These are phyloP conservation scores for Tapera naevia DNA, from an alignment of 2,797 vertebrate genomes.

Conservation along the genomic window DNA sequence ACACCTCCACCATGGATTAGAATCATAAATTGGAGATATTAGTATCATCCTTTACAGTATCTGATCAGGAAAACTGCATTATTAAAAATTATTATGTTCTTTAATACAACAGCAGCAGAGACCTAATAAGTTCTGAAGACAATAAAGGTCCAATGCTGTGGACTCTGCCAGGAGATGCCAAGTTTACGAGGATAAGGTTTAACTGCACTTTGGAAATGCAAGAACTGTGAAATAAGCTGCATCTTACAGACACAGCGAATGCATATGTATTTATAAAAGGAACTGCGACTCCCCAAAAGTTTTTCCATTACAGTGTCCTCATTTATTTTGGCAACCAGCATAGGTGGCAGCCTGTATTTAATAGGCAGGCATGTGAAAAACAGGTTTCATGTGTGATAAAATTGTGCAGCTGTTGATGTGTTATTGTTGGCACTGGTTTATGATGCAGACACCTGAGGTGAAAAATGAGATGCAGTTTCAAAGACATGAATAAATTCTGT, in stretches of 20 bases:
- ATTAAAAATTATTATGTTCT: not conserved
- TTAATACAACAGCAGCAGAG: not conserved
- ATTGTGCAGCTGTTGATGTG: not conserved
- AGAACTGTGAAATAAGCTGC: not conserved
- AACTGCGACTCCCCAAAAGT: not conserved
- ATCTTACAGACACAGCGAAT: not conserved
- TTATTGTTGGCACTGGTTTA: not conserved
- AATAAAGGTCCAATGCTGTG: not conserved
- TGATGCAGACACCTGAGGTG: conserved; percentile 36
- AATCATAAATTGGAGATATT: not conserved
- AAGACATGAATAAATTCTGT: conserved; percentile 41
- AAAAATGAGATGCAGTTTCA: conserved; percentile 51
- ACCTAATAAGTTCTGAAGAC: not conserved
- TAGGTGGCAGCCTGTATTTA: not conserved
- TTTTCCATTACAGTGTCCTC: not conserved
- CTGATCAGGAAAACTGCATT: not conserved
- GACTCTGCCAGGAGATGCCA: not conserved
- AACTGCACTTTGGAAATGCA: not conserved
- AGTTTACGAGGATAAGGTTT: not conserved
- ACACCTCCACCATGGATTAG: not conserved
- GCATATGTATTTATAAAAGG: not conserved
- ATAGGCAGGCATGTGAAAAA: not conserved
- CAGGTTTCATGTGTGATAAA: not conserved
- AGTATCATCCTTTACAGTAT: not conserved
- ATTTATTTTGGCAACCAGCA: not conserved